phyloP scores from a whole-genome alignment of 2,797 vertebrate genomes.

The Amphiprion clarkii region DNA sequence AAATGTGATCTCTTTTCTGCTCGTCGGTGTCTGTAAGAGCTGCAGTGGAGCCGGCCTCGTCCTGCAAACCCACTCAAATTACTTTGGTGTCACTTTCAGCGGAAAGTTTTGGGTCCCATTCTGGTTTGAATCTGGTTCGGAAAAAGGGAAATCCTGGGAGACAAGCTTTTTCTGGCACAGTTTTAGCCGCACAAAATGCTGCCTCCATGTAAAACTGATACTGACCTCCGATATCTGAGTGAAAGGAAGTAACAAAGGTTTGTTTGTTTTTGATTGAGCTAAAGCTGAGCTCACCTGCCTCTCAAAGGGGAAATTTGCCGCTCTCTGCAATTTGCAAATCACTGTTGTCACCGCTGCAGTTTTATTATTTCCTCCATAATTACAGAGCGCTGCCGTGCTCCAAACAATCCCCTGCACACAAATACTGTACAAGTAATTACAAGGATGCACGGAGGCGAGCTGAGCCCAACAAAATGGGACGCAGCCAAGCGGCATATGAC shows the following conservation, averaged over 20 bases:
- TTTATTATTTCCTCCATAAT: slow-evolving; percentile 69
- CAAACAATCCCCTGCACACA: slow-evolving; percentile 61
- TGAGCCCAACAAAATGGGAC: slow-evolving; percentile 57
- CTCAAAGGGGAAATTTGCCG: slow-evolving; percentile 35
- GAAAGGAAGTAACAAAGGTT: slow-evolving; percentile 10
- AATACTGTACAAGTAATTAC: slow-evolving; percentile 70
- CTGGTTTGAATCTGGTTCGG: slow-evolving; percentile 8
- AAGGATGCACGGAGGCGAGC: slow-evolving; percentile 61
- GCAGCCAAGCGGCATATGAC: slow-evolving; percentile 68
- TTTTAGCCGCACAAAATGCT: neutral
- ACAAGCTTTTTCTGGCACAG: neutral
- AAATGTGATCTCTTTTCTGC: slow-evolving; percentile 37
- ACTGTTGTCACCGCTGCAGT: slow-evolving; percentile 56
- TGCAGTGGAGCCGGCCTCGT: slow-evolving; percentile 45
- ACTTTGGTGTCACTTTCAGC: slow-evolving; percentile 52
- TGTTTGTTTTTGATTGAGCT: slow-evolving; percentile 17
- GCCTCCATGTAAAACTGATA: neutral
- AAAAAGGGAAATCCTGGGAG: neutral
- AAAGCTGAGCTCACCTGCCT: slow-evolving; percentile 19
- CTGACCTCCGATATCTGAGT: slow-evolving; percentile 4
- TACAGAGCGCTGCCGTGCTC: slow-evolving; percentile 39
- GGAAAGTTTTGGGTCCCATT: slow-evolving; percentile 27
- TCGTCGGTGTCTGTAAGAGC: slow-evolving; percentile 16
- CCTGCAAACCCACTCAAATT: slow-evolving; percentile 39
- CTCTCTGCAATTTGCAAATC: slow-evolving; percentile 59